phyloP scores from a whole-genome alignment of 2,113 vertebrate genomes.

The Podocnemis expansa region DNA sequence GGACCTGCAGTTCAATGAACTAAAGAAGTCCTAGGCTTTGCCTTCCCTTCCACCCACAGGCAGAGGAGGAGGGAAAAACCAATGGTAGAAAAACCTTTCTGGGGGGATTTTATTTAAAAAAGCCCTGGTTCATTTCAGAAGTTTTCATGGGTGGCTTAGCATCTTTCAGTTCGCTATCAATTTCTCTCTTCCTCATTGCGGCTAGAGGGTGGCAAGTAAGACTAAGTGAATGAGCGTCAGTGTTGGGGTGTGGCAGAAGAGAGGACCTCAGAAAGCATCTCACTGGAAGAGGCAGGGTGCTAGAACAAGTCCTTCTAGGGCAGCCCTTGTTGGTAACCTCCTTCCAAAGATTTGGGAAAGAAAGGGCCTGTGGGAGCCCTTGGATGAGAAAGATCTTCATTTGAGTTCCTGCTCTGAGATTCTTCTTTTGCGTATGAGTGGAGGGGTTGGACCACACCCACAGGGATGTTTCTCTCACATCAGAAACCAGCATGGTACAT shows the following conservation, averaged over 20 bases:
- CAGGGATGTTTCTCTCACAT: not conserved
- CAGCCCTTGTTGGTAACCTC: not conserved
- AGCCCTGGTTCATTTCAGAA: not conserved
- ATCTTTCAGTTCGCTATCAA: not conserved
- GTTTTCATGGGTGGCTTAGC: not conserved
- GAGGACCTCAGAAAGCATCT: not conserved
- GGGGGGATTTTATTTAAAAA: not conserved
- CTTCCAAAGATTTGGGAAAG: not conserved
- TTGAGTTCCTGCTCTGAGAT: not conserved
- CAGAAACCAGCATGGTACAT: not conserved
- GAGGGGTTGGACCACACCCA: not conserved
- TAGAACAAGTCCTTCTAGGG: not conserved
- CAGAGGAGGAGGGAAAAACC: not conserved
- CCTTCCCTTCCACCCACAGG: slow-evolving; percentile 49
- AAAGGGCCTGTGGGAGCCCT: rapidly evolving
- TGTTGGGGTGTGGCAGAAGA: not conserved
- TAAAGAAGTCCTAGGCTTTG: slow-evolving; percentile 17
- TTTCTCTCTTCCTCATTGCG: not conserved
- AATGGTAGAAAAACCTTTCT: rapidly evolving
- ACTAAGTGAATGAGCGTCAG: rapidly evolving
- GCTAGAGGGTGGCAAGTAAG: not conserved
- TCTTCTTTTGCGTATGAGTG: not conserved
- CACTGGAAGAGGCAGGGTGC: not conserved
- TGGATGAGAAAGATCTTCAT: not conserved
- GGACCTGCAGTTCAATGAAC: not conserved